Evolutionary conservation across 2,888 invertebrate genomes (phyloP), one percentile per base, ranked within the genome.

Genomic region (Fissipunctia ypsillon): DNA sequence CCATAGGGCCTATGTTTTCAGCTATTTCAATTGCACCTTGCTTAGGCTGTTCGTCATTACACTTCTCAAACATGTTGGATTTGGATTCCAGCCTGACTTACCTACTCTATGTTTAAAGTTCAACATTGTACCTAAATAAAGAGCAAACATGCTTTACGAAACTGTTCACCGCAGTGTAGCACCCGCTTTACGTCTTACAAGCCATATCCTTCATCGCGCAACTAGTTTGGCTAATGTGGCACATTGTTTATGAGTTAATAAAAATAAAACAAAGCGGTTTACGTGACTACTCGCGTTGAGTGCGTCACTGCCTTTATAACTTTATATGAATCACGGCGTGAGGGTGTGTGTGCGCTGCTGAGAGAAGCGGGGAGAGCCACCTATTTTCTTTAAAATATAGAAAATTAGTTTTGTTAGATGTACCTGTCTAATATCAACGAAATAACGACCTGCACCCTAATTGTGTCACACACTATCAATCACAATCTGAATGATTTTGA

Each of bases 241-340:
- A 56, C 76, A 70, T 73, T 80, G 84, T 84, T 84, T 80, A 81
- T 65, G 79, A 77, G 78, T 77, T 81, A 77, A 80, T 85, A 84
- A 86, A 84, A 80, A 87, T 84, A 69, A 83, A 87, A 87, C 83
- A 82, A 83, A 67, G 71, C 59, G 66, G 63, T 79, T 77, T 79
- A 82, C 84, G 86, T 86, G 86, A 85, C 83, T 66, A 45, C 70
- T 48, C 9, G 59, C 66, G 72, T 67, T 67, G 78, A 77, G 81
- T 88, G 84, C 84, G 85, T 88, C 87, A 88, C 76, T 73, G 64
- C 45, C 61, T 70, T 71, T 57, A 73, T 78, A 61, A 48, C 60
- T 72, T 79, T 71, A 75, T 75, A 73, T 88, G 84, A 88, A 87
- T 88, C 87, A 84, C 76, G 48, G 14, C 48, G 25, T 63, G 25